Evolutionary conservation across 2,113 vertebrate species (phyloP), one percentile per base, ranked within the genome.

Genomic region (Atractosteus spatula): DNA sequence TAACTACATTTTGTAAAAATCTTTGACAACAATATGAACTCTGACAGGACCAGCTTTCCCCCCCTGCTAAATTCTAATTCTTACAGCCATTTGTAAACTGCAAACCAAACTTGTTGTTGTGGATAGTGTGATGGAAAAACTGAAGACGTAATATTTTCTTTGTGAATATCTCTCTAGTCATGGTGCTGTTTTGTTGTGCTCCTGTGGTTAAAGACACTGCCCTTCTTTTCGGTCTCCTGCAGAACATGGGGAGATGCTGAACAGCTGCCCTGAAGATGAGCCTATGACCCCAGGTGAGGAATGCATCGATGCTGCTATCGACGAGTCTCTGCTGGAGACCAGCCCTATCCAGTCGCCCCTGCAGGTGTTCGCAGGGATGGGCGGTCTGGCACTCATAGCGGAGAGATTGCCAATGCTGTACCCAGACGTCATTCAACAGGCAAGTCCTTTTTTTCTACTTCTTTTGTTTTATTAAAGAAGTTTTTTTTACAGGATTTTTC

Each of bases 331-430:
- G 78, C 89, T 99, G 75, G 96, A 99, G 86, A 96, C 95, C 14
- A 95, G 89, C 78, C 96, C 97, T 14, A 96, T 99, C 85, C 97
- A 98, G 78, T 99, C 97, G 42, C 97, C 97, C 0, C 88, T 99
- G 78, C 97, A 99, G 91, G 97, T 99, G 78, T 99, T 99, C 76
- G 97, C 97, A 29, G 97, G 97, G 77, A 97, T 99, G 95, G 97
- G 97, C 4, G 97, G 97, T 68, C 84, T 99, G 81, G 97, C 97
- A 29, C 94, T 99, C 41, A 99, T 99, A 69, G 97, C 96, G 2
- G 97, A 99, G 87, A 92, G 97, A 79, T 88, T 99, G 29, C 97
- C 97, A 2, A 98, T 99, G 97, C 93, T 99, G 14, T 99, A 99
- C 86, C 97, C 97, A 1, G 97, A 99, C 0, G 96, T 99, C 80